Base-by-base conservation (phyloP, 2,113 vertebrate genomes). In the Pao palembangensis region DNA sequence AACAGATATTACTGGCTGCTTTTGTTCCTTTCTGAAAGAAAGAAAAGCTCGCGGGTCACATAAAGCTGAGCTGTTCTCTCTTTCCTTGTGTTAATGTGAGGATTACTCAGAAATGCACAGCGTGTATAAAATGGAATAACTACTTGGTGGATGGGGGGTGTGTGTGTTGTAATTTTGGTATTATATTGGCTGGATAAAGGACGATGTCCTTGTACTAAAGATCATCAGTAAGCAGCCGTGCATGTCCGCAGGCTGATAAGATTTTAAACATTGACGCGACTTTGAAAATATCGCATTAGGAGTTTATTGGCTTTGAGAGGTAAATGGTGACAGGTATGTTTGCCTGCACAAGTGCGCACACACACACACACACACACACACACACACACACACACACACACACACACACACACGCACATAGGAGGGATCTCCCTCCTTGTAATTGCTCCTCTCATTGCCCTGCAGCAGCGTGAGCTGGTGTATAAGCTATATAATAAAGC, bases 391-490 rank as follows among this genome's bases (percentile, higher is more conserved):
- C 44, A 51, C 64, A 61, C 46, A 60, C 43, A 70, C 47, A 64
- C 61, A 46, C 61, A 64, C 50, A 25, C 47, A 25, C 19, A 58
- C 61, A 56, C 57, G 64, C 71, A 64, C 61, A 60, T 51, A 47
- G 71, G 41, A 71, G 51, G 75, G 50, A 72, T 55, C 64, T 28
- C 55, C 64, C 69, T 78, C 84, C 79, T 85, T 88, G 84, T 91
- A 90, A 90, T 89, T 91, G 88, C 84, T 89, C 84, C 70, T 85
- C 86, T 89, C 81, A 82, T 87, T 85, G 84, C 85, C 89, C 78
- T 5, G 34, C 80, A 85, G 85, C 84, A 63, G 71, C 71, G 64
- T 85, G 85, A 79, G 82, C 83, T 64, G 80, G 85, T 79, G 80
- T 80, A 78, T 85, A 87, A 81, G 76, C 80, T 66, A 71, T 72